Base-by-base conservation (phyloP, 1,140 invertebrate species). In the Lordiphosa clarofinis region DNA sequence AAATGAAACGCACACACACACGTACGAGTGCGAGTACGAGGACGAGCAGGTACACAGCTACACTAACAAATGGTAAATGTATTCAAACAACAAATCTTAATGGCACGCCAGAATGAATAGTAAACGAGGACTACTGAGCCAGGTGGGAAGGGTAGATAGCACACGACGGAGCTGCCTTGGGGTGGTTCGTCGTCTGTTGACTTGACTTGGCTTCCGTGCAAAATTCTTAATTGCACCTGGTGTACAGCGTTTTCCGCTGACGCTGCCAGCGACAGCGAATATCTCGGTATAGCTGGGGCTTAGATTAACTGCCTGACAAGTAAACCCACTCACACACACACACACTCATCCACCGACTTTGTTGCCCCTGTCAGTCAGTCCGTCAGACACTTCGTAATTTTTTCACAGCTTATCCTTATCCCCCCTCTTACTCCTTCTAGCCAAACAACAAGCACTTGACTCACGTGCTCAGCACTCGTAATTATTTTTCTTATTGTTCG, bases 81-180 rank as follows among this genome's bases (percentile, higher is more conserved):
- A 84, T 84, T 84, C 78, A 84, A 84, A 84, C 78, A 84, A 84
- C 78, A 84, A 84, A 84, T 84, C 78, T 84, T 86, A 84, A 84
- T 79, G 79, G 79, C 78, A 84, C 78, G 78, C 78, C 73, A 82
- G 72, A 82, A 82, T 82, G 76, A 82, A 82, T 84, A 82, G 76
- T 82, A 82, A 82, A 82, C 78, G 78, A 78, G 4, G 24, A 19
- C 43, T 42, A 36, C 40, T 46, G 21, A n/a, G 36, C 33, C 48
- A 38, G 53, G 5, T 35, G 24, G 39, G 63, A 52, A 42, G 71
- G 55, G 63, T 56, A 56, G 49, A 55, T 56, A 56, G 50, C 66
- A 71, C 47, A 31, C 4, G 13, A 13, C 38, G 7, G 36, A 44
- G 50, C 21, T 8, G 24, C 24, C 24, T 28, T 46, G 48, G n/a